Evolutionary conservation across 2,888 invertebrate genomes (phyloP), one percentile per base, ranked within the genome.

Genomic region (Xylota segnis): DNA sequence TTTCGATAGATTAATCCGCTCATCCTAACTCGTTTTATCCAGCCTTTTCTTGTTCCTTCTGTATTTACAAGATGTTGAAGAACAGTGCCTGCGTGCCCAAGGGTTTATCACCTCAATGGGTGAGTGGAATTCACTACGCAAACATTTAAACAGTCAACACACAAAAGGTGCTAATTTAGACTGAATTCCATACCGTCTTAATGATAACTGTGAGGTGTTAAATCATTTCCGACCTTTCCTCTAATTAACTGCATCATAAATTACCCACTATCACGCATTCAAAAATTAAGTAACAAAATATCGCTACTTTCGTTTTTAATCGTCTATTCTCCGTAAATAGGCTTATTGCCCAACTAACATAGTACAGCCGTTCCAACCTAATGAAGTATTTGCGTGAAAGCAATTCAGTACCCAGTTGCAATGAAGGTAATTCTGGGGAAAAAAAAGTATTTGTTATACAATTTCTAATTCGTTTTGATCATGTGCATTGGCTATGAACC

Each of bases 331-430:
- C 4, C 18, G 23, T 45, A 52, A 59, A 27, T 34, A 50, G 54
- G 27, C 43, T 54, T 18, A 65, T 78, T 78, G 37, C 16, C 56
- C 72, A 74, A 58, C 50, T 65, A 50, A 18, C 32, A 29, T 10
- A 16, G 58, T 66, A 7, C 29, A 32, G 6, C 7, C 32, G 34
- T 10, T 23, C 6, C 10, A 7, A 2, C 16, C 27, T 79, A 79
- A 72, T 72, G 72, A 52, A 72, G 58, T 66, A 56, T 79, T 79
- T 72, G 79, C 79, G 79, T 79, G 79, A 23, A 79, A 45, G 18
- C 29, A 50, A 50, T 59, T 27, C 14, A n/a, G 6, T 65, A 75
- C 65, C 56, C 65, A 47, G 58, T 27, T n/a, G 34, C 12, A 43
- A 16, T 66, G 45, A 43, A 47, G 12, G 45, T 14, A 29, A 10